Percentiles rank a stretch among this genome's conserved stretches.
phyloP scores from a whole-genome alignment of 1,140 invertebrate species.

The Trichogramma pretiosum region DNA sequence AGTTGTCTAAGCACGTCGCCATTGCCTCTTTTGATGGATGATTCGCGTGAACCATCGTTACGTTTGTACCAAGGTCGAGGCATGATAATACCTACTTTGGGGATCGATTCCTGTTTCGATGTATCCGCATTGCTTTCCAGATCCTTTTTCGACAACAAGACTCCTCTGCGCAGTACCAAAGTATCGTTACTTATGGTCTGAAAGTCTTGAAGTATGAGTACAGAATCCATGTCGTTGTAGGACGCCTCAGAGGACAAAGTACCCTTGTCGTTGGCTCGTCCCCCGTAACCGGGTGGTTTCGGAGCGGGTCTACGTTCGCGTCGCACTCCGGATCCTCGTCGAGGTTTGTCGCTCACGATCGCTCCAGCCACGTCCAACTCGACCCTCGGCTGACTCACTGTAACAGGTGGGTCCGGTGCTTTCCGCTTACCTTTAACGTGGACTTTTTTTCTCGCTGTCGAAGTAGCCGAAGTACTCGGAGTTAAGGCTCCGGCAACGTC shows the following conservation, averaged over 20 bases:
- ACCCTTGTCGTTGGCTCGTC: constrained; percentile 12
- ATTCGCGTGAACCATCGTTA: constrained; percentile 17
- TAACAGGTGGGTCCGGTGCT: constrained; percentile 65
- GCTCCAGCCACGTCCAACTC: no score
- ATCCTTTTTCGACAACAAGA: constrained; percentile 29
- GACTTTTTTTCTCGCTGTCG: constrained; percentile 36
- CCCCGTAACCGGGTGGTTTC: constrained; percentile 42
- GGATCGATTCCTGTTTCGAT: neutral
- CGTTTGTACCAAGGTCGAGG: constrained; percentile 61
- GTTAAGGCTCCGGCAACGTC: constrained; percentile 21
- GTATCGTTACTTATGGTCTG: constrained; percentile 39
- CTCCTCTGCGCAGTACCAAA: constrained; percentile 33
- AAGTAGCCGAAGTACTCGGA: neutral
- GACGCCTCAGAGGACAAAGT: constrained; percentile 7
- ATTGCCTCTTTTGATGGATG: neutral
- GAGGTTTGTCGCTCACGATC: constrained; percentile 1
- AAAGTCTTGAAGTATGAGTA: constrained; percentile 4
- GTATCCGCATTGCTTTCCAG: constrained; percentile 22
- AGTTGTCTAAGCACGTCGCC: constrained; percentile 19
- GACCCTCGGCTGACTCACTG: neutral
- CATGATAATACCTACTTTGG: constrained; percentile 31
- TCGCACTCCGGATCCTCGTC: constrained; percentile 4
- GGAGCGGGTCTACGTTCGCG: constrained; percentile 47
- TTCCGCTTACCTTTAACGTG: constrained; percentile 67
- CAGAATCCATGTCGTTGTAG: constrained; percentile 21